Evolutionary conservation across 1,140 invertebrate species (phyloP).

Genomic region (Aporrectodea caliginosa): DNA sequence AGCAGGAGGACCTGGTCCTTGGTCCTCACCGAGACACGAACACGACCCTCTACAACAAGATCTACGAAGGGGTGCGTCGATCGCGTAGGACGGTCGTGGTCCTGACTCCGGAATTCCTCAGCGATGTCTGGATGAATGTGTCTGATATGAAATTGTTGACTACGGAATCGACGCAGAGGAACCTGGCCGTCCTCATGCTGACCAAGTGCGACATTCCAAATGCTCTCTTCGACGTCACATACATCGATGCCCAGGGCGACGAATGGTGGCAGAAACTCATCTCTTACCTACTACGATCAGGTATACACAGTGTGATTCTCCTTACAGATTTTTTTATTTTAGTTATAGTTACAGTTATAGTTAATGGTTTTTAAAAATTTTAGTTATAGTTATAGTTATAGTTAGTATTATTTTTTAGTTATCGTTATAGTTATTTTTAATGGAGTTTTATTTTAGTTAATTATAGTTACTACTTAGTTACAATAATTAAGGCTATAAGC

Average conservation of each 20-base stretch:
- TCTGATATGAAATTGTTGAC: constrained; percentile 6
- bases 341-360: too few relatives aligned
- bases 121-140: constrained; percentile 11
- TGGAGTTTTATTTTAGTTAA: too few relatives aligned
- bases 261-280: constrained; percentile 25
- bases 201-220: constrained; percentile 20
- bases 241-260: constrained; percentile 16
- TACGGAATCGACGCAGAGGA: background rate
- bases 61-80: background rate
- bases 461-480: too few relatives aligned
- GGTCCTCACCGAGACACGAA: too few relatives aligned
- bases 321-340: too few relatives aligned
- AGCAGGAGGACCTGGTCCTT: background rate
- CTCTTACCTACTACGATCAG: constrained; percentile 2
- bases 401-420: too few relatives aligned
- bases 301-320: too few relatives aligned
- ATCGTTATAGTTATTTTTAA: too few relatives aligned
- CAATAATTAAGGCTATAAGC: too few relatives aligned
- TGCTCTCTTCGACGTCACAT: constrained; percentile 1
- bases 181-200: constrained; percentile 11
- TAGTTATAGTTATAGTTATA: too few relatives aligned
- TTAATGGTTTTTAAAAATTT: too few relatives aligned
- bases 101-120: constrained; percentile 21
- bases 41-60: background rate
- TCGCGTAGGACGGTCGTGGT: constrained; percentile 17